Conservation (phyloP, 2,113 vertebrate genomes). For the Oplegnathus fasciatus region DNA sequence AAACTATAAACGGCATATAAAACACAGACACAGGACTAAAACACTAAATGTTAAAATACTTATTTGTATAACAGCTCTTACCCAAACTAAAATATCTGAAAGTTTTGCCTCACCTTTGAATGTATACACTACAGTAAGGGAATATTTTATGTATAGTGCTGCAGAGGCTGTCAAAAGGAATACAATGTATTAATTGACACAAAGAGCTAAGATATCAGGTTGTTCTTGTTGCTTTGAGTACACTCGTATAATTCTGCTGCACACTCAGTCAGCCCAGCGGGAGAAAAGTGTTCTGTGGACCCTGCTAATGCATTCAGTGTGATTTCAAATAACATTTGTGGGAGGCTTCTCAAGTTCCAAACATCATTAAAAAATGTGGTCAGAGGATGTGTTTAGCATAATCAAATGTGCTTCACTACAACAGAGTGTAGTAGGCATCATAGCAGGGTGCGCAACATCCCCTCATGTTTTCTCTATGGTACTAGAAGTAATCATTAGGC, state of each 20-base stretch:
- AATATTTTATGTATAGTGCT: background rate
- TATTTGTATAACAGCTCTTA: background rate
- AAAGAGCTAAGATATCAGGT: background rate
- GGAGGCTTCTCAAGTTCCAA: slow-evolving; percentile 31
- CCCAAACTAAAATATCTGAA: background rate
- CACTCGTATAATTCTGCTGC: slow-evolving; percentile 20
- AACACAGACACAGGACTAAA: background rate
- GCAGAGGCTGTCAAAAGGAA: slow-evolving; percentile 1
- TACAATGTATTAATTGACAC: background rate
- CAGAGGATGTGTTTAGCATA: slow-evolving; percentile 30
- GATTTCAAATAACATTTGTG: slow-evolving; percentile 31
- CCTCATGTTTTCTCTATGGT: slow-evolving; percentile 1
- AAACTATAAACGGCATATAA: background rate
- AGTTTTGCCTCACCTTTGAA: background rate
- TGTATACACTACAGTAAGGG: background rate
- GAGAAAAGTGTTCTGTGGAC: slow-evolving; percentile 20
- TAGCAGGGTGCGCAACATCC: slow-evolving; percentile 4
- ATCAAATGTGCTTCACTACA: slow-evolving; percentile 43
- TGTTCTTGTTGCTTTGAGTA: background rate
- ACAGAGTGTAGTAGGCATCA: slow-evolving; percentile 10
- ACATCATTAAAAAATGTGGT: slow-evolving; percentile 31
- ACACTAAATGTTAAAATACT: background rate
- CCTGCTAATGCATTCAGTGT: slow-evolving; percentile 36
- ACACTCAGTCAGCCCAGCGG: slow-evolving; percentile 11
- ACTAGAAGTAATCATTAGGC: slow-evolving; percentile 33